Evolutionary conservation across 2,888 invertebrate species (phyloP), one percentile per base, ranked within the genome.

Genomic region (Noctua fimbriata): DNA sequence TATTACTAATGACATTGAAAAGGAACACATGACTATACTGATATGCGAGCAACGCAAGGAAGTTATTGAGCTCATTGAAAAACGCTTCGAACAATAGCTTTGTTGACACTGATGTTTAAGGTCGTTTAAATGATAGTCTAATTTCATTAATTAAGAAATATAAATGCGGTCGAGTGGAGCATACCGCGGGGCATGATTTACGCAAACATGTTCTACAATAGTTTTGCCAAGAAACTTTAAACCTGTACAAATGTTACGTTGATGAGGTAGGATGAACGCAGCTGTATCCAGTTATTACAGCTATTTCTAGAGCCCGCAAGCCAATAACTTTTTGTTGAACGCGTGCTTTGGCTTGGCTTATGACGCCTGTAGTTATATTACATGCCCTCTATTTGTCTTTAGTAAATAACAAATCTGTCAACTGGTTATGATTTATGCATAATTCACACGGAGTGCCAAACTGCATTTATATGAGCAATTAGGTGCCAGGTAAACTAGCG

Each of bases 401-500:
- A 86, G 89, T 91, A 92, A 92, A 93, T 93, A 92, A 92, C 91
- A 88, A 89, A 88, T 90, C 91, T 92, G 92, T 93, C 92, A 90
- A 88, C 87, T 89, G 86, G 86, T 92, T 94, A 93, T 94, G 93
- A 95, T 94, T 94, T 93, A 94, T 93, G 89, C 82, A 88, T 91
- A 91, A 91, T 91, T 90, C 90, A 91, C 91, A 91, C 85, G 78
- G 86, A 88, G 90, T 93, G 95, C 94, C 94, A 94, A 93, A 91
- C 85, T 90, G 89, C 90, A 90, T 89, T 88, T 88, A 85, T 88
- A 89, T 86, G 87, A 87, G 89, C 88, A 89, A 88, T 92, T 88
- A 87, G 84, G 78, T 92, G 91, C 88, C 91, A 92, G 91, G 91
- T 92, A 89, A 92, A 91, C 84, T 87, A 81, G 76, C 87, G 89